phyloP scores from a whole-genome alignment of 2,797 vertebrate species.

The Myotis myotis region DNA sequence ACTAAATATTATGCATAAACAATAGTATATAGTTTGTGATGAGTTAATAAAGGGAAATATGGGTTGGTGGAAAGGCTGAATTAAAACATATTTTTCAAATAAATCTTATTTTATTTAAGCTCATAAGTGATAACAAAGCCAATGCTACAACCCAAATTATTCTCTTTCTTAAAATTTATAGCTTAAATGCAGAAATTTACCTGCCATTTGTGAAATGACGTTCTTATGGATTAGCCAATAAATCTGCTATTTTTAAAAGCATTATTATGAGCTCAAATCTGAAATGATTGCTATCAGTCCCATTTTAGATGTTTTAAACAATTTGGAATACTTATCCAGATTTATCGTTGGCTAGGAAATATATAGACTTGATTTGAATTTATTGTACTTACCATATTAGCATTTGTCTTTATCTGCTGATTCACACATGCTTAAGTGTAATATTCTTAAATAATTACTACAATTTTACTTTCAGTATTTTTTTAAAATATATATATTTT shows the following conservation, averaged over 20 bases:
- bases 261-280: neutral
- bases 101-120: neutral
- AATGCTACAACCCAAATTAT: neutral
- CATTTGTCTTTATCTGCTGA: neutral
- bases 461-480: neutral
- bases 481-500: neutral
- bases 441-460: neutral
- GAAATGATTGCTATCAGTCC: neutral
- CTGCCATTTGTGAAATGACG: neutral
- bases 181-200: neutral
- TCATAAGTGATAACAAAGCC: neutral
- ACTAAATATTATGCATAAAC: neutral
- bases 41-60: neutral
- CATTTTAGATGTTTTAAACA: neutral
- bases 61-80: neutral
- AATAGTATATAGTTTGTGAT: neutral
- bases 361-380: constrained; percentile 11
- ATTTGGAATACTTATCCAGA: neutral
- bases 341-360: neutral
- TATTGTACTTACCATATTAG: neutral
- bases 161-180: neutral
- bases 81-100: neutral
- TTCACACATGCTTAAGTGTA: neutral
- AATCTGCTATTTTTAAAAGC: neutral
- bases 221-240: neutral